A percentile compares a stretch with the other conserved stretches of the same genome.
phyloP scores from a whole-genome alignment of 2,797 vertebrate genomes.

The Pipistrellus kuhlii region DNA sequence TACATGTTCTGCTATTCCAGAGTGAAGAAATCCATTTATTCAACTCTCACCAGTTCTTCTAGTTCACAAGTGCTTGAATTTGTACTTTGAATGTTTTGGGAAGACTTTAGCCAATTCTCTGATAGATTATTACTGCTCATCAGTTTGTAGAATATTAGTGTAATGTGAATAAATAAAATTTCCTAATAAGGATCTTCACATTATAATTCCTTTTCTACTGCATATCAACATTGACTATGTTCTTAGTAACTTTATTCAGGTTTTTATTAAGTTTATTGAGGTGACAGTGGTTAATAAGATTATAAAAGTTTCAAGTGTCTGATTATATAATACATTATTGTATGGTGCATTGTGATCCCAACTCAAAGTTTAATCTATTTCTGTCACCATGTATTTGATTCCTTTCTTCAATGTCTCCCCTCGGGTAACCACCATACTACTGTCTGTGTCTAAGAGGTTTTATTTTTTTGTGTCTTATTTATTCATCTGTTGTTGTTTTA shows the following conservation, averaged over 20 bases:
- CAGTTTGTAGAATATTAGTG: background rate
- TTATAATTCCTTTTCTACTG: background rate
- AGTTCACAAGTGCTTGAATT: background rate
- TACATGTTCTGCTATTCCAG: background rate
- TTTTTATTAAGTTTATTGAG: background rate
- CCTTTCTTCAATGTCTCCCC: background rate
- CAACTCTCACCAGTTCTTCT: background rate
- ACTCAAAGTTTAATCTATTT: background rate
- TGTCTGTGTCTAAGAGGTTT: background rate
- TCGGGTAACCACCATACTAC: background rate
- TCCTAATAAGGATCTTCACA: background rate
- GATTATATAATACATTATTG: background rate
- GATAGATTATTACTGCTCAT: background rate
- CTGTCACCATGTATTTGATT: background rate
- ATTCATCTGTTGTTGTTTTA: background rate
- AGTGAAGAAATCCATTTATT: background rate
- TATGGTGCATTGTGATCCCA: background rate
- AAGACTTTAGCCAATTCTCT: background rate
- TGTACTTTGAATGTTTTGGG: background rate
- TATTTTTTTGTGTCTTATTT: background rate
- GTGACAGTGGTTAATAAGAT: background rate
- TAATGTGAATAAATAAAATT: background rate
- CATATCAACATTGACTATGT: background rate
- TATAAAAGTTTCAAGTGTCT: background rate
- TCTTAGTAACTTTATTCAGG: background rate